phyloP scores from a whole-genome alignment of 2,888 invertebrate species.

The Chouioia cunea region DNA sequence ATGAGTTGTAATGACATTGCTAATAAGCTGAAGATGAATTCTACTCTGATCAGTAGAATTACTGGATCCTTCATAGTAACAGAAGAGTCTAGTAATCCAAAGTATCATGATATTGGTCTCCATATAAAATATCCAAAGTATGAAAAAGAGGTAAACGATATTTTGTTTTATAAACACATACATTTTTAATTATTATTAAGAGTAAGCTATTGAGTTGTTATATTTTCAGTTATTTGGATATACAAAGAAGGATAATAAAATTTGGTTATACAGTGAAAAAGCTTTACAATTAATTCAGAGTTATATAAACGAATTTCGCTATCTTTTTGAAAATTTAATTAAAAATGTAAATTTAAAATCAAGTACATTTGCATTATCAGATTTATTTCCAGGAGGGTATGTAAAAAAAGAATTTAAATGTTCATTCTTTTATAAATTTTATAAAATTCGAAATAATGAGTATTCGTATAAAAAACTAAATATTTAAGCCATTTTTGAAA shows the following conservation, averaged over 20 bases:
- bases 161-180: neutral
- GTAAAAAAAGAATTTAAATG: no score
- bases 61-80: slow-evolving; percentile 85
- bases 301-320: slow-evolving; percentile 81
- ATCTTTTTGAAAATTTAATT: slow-evolving; percentile 77
- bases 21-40: slow-evolving; percentile 75
- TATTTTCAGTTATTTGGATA: slow-evolving; percentile 80
- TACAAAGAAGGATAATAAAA: slow-evolving; percentile 75
- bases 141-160: slow-evolving; percentile 73
- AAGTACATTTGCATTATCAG: slow-evolving; percentile 77
- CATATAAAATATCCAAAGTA: slow-evolving; percentile 90
- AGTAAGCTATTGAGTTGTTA: slow-evolving; percentile 21
- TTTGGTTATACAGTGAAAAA: slow-evolving; percentile 88
- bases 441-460: no score
- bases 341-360: slow-evolving; percentile 66
- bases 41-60: slow-evolving; percentile 83
- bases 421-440: no score
- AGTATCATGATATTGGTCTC: slow-evolving; percentile 87
- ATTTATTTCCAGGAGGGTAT: slow-evolving; percentile 76
- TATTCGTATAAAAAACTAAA: no score
- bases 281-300: slow-evolving; percentile 77
- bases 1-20: slow-evolving; percentile 73
- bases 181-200: neutral
- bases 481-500: neutral
- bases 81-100: slow-evolving; percentile 64